A percentile compares a stretch with the other conserved stretches of the same genome.
Evolutionary conservation across 2,113 vertebrate genomes (phyloP).

Genomic region (Ageneiosus marmoratus): DNA sequence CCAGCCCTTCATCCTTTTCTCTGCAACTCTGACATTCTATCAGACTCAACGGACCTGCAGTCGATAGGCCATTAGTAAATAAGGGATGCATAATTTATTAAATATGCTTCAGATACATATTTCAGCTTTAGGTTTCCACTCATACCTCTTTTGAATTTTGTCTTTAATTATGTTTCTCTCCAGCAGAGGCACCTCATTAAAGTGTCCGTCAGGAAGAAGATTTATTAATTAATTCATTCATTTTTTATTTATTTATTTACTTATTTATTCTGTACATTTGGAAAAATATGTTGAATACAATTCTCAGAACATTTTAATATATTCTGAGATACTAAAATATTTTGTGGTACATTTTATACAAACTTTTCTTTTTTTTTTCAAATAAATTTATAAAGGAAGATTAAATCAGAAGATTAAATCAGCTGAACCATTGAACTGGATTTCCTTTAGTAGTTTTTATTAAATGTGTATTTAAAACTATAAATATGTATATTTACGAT

Average conservation of each 20-base stretch:
- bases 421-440: background rate
- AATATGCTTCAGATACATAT: constrained; percentile 87
- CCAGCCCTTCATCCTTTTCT: constrained; percentile 51
- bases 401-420: too few relatives aligned
- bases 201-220: constrained; percentile 76
- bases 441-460: background rate
- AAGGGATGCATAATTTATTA: constrained; percentile 91
- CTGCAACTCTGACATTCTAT: constrained; percentile 77
- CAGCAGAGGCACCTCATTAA: constrained; percentile 78
- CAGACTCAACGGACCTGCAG: constrained; percentile 80
- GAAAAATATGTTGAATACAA: background rate
- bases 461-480: background rate
- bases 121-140: constrained; percentile 81
- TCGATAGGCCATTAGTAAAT: constrained; percentile 92
- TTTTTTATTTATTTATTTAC: background rate
- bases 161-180: constrained; percentile 84
- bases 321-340: background rate
- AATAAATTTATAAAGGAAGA: too few relatives aligned
- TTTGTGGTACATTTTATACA: background rate
- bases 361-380: too few relatives aligned
- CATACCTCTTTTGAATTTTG: constrained; percentile 77
- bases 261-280: background rate
- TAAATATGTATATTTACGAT: background rate
- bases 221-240: too few relatives aligned
- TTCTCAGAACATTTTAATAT: background rate